These are phyloP conservation scores for Aporophyla nigra DNA, from an alignment of 2,888 invertebrate genomes.

Conservation along the genomic window DNA sequence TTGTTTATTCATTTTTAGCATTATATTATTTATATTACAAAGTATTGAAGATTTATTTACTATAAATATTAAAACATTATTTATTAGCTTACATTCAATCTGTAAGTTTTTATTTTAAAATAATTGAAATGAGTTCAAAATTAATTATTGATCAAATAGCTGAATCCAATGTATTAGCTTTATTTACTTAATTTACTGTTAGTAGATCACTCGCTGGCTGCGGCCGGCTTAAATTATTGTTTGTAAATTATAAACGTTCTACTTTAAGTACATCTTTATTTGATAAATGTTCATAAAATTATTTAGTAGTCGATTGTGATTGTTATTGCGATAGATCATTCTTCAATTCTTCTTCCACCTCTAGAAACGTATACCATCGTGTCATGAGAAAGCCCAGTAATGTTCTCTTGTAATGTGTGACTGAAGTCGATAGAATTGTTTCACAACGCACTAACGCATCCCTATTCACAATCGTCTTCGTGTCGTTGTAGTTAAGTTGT, in stretches of 20 bases:
- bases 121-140: conserved; percentile 60
- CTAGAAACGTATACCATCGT: neutral
- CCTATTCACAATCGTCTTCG: neutral
- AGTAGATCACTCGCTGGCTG: conserved; percentile 38
- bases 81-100: conserved; percentile 53
- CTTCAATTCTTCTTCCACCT: conserved; percentile 19
- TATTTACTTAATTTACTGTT: conserved; percentile 64
- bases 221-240: conserved; percentile 60
- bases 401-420: neutral
- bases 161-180: conserved; percentile 69
- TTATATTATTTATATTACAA: conserved; percentile 24
- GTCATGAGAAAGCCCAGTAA: neutral
- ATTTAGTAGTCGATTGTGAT: conserved; percentile 57
- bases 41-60: conserved; percentile 57
- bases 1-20: conserved; percentile 37
- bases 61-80: conserved; percentile 48
- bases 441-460: neutral
- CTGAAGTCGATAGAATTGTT: neutral
- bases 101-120: conserved; percentile 45
- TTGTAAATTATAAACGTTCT: conserved; percentile 56
- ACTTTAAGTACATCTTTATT: conserved; percentile 65
- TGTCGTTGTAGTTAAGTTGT: conserved; percentile 32
- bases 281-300: conserved; percentile 71
- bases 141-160: conserved; percentile 62
- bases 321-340: conserved; percentile 51